phyloP scores from a whole-genome alignment of 30 jellyfish, hydroid and myxozoan species.

The Hydractinia echinata region DNA sequence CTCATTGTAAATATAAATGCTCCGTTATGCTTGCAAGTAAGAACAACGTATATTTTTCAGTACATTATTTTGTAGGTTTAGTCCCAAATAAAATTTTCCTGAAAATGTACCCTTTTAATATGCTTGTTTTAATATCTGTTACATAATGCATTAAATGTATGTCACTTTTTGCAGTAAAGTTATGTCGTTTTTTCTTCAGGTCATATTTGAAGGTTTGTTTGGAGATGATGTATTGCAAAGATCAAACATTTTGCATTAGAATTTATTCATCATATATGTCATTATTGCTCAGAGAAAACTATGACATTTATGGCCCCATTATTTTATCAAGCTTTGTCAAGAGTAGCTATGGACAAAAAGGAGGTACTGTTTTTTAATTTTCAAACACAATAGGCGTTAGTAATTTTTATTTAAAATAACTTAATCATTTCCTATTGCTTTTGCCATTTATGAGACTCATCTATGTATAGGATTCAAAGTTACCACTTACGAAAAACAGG shows the following conservation, averaged over 20 bases:
- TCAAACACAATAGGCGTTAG: no score
- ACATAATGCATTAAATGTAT: no score
- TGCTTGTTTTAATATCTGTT: no score
- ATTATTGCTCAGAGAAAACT: constrained; percentile 54
- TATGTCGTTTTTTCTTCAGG: constrained; percentile 18
- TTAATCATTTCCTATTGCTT: no score
- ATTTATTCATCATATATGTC: constrained; percentile 70
- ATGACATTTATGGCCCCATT: constrained; percentile 54
- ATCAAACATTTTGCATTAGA: constrained; percentile 69
- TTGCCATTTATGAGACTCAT: no score
- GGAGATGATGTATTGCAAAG: constrained; percentile 70
- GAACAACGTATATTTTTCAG: neutral
- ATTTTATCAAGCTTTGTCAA: constrained; percentile 68
- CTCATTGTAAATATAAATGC: constrained; percentile 61
- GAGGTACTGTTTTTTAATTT: constrained; percentile 38
- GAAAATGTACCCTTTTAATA: no score
- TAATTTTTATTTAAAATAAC: no score
- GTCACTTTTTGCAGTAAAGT: no score
- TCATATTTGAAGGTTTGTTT: constrained; percentile 65
- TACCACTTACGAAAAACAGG: no score
- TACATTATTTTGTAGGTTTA: neutral
- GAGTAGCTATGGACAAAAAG: constrained; percentile 48
- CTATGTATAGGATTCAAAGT: no score
- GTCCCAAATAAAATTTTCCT: neutral
- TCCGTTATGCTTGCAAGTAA: constrained; percentile 66